Evolutionary conservation across 2,797 vertebrate genomes (phyloP), one percentile per base, ranked within the genome.

Genomic region (Loris lydekkerianus): DNA sequence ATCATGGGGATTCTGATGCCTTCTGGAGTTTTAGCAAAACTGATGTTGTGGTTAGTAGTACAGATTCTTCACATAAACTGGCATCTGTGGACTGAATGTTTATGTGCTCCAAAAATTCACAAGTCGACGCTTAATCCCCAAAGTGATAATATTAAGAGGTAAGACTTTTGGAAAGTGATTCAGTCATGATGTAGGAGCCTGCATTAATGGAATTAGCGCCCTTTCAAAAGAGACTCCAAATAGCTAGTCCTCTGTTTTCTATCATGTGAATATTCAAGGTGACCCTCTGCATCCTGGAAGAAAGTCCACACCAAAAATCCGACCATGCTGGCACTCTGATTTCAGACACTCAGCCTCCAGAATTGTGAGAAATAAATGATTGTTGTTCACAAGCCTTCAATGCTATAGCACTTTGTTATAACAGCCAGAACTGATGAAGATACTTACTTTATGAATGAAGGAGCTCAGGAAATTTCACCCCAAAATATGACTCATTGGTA

Each of bases 241-340:
- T 21, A 56, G 27, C 4, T 34, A 53, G 25, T 18, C 58, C 61
- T 58, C 63, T 81, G 11, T 49, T 70, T 34, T 63, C 10, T 67
- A 5, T 7, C 34, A 11, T 65, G 11, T n/a, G 46, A 76, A 31
- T 6, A 65, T 18, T 37, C 4, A 25, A 37, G 3, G 46, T 34
- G 7, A 5, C 15, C 73, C 46, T 25, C 15, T 13, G 17, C 27
- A 60, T n/a, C 23, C 8, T 4, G 6, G 40, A 86, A 69, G 25
- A 86, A 1, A 65, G 10, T 46, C 15, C 25, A 49, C 31, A 63
- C 9, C 40, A 75, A 17, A 90, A 90, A 72, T 17, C 11, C 3
- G 18, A 60, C 10, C 1, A 4, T 5, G 0, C 14, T 40, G 15
- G 21, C 23, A 34, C 29, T 11, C n/a, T 34, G 7, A 13, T 18